phyloP scores from a whole-genome alignment of 2,888 invertebrate species.

The Xylocampa areola region DNA sequence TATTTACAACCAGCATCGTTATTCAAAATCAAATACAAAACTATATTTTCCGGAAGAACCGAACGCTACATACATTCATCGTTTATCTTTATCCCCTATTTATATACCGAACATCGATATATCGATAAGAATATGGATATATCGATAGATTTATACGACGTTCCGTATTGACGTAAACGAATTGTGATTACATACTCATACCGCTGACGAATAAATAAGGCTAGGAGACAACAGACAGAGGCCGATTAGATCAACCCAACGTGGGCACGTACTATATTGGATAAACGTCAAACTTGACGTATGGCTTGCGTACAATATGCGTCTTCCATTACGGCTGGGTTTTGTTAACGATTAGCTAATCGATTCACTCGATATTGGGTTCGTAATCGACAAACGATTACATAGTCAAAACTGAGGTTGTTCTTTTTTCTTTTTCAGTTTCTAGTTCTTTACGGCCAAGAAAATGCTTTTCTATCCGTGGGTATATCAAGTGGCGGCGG shows the following conservation, averaged over 20 bases:
- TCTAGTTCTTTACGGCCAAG: no score
- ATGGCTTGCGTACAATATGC: slow-evolving; percentile 72
- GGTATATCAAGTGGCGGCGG: no score
- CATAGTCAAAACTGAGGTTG: neutral
- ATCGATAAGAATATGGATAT: slow-evolving; percentile 20
- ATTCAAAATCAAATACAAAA: slow-evolving; percentile 4
- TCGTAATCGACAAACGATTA: slow-evolving; percentile 1
- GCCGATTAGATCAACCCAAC: slow-evolving; percentile 77
- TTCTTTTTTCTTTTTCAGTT: no score
- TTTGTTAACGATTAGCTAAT: slow-evolving; percentile 51
- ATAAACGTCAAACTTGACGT: slow-evolving; percentile 86
- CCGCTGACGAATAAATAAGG: slow-evolving; percentile 70
- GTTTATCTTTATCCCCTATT: slow-evolving; percentile 18
- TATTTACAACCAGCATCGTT: slow-evolving; percentile 1
- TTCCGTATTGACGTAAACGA: slow-evolving; percentile 54
- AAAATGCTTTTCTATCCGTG: no score
- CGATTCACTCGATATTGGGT: slow-evolving; percentile 17
- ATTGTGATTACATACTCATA: slow-evolving; percentile 64
- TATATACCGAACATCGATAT: slow-evolving; percentile 12
- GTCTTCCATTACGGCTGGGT: slow-evolving; percentile 60
- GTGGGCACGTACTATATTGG: slow-evolving; percentile 85
- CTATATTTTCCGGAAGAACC: slow-evolving; percentile 7
- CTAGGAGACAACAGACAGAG: slow-evolving; percentile 59
- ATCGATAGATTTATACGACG: slow-evolving; percentile 30
- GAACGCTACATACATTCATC: slow-evolving; percentile 18